Conservation (phyloP, 2,888 invertebrate genomes). For the Nymphalis c-album region DNA sequence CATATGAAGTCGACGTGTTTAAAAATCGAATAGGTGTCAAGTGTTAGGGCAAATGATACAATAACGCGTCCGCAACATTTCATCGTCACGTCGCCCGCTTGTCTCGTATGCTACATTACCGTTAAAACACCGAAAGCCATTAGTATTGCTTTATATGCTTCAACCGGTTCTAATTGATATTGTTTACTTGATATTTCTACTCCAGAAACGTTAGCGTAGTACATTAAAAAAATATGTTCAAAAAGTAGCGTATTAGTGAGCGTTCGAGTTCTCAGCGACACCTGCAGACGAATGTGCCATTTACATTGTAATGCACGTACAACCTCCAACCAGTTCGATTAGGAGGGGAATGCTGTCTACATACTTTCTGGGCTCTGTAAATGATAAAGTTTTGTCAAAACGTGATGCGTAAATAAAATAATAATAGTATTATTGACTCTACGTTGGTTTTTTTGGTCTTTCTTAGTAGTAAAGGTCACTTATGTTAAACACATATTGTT, state of each 20-base stretch:
- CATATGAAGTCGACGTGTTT: slow-evolving; percentile 18
- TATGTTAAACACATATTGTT: not conserved
- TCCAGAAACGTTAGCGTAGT: slow-evolving; percentile 54
- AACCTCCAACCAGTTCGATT: slow-evolving; percentile 74
- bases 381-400: slow-evolving; percentile 37
- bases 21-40: slow-evolving; percentile 31
- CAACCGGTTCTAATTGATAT: slow-evolving; percentile 37
- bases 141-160: slow-evolving; percentile 27
- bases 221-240: slow-evolving; percentile 53
- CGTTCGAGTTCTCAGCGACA: slow-evolving; percentile 70
- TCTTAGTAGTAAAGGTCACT: not conserved
- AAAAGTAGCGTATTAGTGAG: slow-evolving; percentile 44
- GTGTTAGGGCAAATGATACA: slow-evolving; percentile 30
- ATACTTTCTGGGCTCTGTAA: slow-evolving; percentile 42
- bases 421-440: too few relatives aligned
- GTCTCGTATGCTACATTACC: slow-evolving; percentile 56
- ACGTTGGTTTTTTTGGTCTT: not conserved
- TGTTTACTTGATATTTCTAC: slow-evolving; percentile 26
- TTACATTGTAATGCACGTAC: slow-evolving; percentile 77
- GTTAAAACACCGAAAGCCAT: slow-evolving; percentile 18
- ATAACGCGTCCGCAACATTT: slow-evolving; percentile 29
- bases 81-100: slow-evolving; percentile 64
- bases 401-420: slow-evolving; percentile 20
- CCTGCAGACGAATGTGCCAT: slow-evolving; percentile 77
- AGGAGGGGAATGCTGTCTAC: slow-evolving; percentile 73